Conservation (phyloP, 2,797 vertebrate species). For the Sebastes miniatus region DNA sequence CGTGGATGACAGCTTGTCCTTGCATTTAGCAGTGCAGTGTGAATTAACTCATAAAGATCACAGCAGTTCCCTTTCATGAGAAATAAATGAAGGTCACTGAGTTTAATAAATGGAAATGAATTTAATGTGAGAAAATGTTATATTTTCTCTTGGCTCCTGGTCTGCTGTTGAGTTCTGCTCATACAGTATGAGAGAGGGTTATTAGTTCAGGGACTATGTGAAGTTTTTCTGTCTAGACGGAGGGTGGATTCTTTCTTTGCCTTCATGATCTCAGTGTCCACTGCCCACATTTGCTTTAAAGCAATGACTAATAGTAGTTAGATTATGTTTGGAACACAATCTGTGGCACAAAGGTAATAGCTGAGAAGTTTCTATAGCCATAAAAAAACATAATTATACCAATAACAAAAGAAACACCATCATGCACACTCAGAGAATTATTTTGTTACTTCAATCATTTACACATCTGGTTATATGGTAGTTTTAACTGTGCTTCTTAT, state of each 20-base stretch:
- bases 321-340: conserved; percentile 18
- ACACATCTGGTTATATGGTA: conserved; percentile 18
- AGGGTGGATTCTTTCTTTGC: not conserved
- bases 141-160: not conserved
- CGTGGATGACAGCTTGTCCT: conserved; percentile 18
- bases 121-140: not conserved
- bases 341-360: conserved; percentile 15
- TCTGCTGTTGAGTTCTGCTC: conserved; percentile 4
- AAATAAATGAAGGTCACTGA: conserved; percentile 16
- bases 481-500: not conserved
- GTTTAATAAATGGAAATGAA: conserved; percentile 9
- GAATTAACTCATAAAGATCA: not conserved
- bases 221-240: conserved; percentile 37
- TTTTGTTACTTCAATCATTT: not conserved
- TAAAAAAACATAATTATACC: conserved; percentile 1
- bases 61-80: not conserved
- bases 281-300: not conserved
- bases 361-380: not conserved
- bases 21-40: conserved; percentile 3
- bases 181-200: not conserved
- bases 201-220: conserved; percentile 33
- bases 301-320: not conserved
- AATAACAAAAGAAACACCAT: not conserved
- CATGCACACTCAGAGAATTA: not conserved
- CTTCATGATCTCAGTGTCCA: not conserved